Evolutionary conservation across 2,113 vertebrate species (phyloP).

Genomic region (Carettochelys insculpta): DNA sequence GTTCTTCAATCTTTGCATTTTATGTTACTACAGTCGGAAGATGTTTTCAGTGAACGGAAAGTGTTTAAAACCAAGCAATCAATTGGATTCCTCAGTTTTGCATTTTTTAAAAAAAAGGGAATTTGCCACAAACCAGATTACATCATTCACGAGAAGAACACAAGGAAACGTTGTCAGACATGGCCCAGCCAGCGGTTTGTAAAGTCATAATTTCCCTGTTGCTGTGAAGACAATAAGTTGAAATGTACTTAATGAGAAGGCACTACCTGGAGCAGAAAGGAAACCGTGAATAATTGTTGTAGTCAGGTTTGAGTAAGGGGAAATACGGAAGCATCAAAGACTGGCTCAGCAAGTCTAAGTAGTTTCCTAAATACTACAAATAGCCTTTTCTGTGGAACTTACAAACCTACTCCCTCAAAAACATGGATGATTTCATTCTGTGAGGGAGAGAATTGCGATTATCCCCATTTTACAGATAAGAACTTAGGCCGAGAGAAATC

Average conservation of each 20-base stretch:
- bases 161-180: neutral
- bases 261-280: accelerated
- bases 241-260: neutral
- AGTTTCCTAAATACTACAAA: neutral
- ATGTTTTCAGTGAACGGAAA: conserved; percentile 3
- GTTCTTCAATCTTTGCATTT: conserved; percentile 36
- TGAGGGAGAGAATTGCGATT: neutral
- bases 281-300: neutral
- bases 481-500: neutral
- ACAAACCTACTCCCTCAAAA: neutral
- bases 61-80: neutral
- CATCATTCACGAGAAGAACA: neutral
- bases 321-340: neutral
- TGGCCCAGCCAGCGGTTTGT: neutral
- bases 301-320: accelerated
- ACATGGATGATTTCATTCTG: neutral
- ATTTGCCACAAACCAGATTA: neutral
- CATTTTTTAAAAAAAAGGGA: neutral
- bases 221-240: neutral
- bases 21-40: conserved; percentile 21
- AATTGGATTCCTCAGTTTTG: neutral
- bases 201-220: neutral
- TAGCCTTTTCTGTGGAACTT: neutral
- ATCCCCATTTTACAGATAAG: accelerated
- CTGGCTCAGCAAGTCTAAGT: neutral